Evolutionary conservation across 2,113 vertebrate species (phyloP).

Genomic region (Halichoeres trimaculatus): DNA sequence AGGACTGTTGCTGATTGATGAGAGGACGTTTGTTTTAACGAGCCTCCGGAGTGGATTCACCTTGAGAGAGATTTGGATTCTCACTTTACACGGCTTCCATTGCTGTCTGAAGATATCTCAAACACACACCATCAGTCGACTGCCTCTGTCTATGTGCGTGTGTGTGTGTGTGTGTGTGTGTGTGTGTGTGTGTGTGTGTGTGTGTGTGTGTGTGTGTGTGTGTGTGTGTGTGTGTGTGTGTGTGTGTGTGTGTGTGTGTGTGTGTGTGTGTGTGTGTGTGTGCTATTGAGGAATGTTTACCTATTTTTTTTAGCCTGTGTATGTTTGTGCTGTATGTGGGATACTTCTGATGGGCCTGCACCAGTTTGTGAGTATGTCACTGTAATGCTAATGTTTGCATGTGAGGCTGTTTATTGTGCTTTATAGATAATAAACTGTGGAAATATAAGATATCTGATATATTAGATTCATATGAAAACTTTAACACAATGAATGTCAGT

Average conservation of each 20-base stretch:
- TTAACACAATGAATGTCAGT: too few relatives aligned
- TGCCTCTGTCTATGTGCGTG: conserved; percentile 15
- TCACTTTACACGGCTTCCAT: conserved; percentile 50
- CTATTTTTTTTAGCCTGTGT: conserved; percentile 7
- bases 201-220: neutral
- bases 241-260: conserved; percentile 17
- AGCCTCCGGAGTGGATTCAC: conserved; percentile 73
- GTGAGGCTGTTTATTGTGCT: neutral
- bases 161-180: neutral
- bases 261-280: neutral
- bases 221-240: conserved; percentile 1
- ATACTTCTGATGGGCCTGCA: conserved; percentile 1
- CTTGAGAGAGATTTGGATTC: conserved; percentile 72
- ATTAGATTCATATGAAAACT: too few relatives aligned
- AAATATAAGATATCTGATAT: neutral
- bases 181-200: conserved; percentile 1
- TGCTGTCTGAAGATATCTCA: conserved; percentile 43
- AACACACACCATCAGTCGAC: conserved; percentile 23
- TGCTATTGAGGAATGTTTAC: conserved; percentile 29
- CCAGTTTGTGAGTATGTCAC: neutral
- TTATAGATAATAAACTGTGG: conserved; percentile 21
- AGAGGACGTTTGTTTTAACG: conserved; percentile 73
- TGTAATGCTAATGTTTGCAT: neutral
- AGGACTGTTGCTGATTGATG: conserved; percentile 69
- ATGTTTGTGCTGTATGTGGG: conserved; percentile 1